Evolutionary conservation across 2,888 invertebrate genomes (phyloP).

Genomic region (Drosophila peninsularis): DNA sequence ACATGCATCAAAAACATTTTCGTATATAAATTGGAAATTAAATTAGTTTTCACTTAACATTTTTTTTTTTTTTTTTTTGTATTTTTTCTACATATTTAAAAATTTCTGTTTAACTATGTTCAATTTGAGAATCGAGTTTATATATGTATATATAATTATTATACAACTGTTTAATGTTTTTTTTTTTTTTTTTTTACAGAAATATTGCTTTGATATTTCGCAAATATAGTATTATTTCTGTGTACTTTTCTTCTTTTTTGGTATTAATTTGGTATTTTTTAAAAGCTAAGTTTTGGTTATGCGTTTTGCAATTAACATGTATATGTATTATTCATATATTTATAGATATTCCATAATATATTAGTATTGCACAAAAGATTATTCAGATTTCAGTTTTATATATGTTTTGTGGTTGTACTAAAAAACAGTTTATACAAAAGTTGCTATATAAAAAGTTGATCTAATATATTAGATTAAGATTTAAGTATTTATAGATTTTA

Average conservation of each 20-base stretch:
- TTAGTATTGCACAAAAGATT: conserved; percentile 77
- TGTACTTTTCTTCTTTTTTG: conserved; percentile 17
- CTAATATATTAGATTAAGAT: conserved; percentile 60
- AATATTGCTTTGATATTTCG: conserved; percentile 31
- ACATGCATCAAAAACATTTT: conserved; percentile 55
- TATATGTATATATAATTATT: conserved; percentile 17
- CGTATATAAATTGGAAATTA: conserved; percentile 67
- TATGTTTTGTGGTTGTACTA: conserved; percentile 51
- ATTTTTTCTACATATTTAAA: conserved; percentile 45
- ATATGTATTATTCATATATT: conserved; percentile 26
- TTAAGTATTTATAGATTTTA: conserved; percentile 39
- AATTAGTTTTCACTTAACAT: conserved; percentile 26
- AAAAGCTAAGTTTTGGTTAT: conserved; percentile 68
- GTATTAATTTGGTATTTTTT: conserved; percentile 45
- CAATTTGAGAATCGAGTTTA: conserved; percentile 45
- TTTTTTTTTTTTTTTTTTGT: conserved; percentile 11
- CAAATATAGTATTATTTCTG: conserved; percentile 23
- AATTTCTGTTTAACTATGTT: conserved; percentile 28
- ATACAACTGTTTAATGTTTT: conserved; percentile 18
- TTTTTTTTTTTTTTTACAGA: conserved; percentile 24
- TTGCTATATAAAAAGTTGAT: conserved; percentile 80
- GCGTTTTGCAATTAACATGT: conserved; percentile 56
- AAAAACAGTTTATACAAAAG: conserved; percentile 79
- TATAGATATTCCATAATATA: conserved; percentile 43
- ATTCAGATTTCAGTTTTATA: conserved; percentile 44